These are phyloP conservation scores for Pteruthius melanotis DNA, from an alignment of 2,113 vertebrate genomes.

Conservation along the genomic window DNA sequence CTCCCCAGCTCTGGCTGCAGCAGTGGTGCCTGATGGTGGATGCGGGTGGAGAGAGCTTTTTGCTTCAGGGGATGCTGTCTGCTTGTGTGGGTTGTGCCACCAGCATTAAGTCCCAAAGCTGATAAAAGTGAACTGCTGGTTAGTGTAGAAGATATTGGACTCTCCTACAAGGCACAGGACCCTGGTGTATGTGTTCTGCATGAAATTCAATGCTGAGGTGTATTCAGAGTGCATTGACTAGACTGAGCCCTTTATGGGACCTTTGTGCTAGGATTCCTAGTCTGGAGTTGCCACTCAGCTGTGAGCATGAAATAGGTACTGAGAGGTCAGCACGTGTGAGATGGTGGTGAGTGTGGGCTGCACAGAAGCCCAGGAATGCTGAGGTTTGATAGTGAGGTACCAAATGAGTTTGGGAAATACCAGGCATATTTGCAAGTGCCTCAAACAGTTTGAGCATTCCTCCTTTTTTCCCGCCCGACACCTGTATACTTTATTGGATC, in stretches of 20 bases:
- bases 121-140: background rate
- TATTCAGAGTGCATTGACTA: background rate
- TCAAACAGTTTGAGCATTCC: background rate
- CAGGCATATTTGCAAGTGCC: background rate
- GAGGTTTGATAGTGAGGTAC: background rate
- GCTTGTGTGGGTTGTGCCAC: background rate
- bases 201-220: background rate
- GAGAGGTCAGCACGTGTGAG: background rate
- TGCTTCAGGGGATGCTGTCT: background rate
- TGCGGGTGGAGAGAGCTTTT: background rate
- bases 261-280: background rate
- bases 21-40: background rate
- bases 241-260: background rate
- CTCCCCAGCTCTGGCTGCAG: background rate
- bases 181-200: background rate
- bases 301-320: background rate
- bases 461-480: rapidly evolving
- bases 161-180: background rate
- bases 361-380: background rate
- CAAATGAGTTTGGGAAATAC: background rate
- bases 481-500: background rate
- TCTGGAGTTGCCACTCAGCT: background rate
- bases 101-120: background rate
- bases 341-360: background rate
- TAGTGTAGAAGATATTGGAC: background rate